A percentile compares a stretch with the other conserved stretches of the same genome.
Evolutionary conservation across 2,888 invertebrate genomes (phyloP).

Genomic region (Lathronympha strigana): DNA sequence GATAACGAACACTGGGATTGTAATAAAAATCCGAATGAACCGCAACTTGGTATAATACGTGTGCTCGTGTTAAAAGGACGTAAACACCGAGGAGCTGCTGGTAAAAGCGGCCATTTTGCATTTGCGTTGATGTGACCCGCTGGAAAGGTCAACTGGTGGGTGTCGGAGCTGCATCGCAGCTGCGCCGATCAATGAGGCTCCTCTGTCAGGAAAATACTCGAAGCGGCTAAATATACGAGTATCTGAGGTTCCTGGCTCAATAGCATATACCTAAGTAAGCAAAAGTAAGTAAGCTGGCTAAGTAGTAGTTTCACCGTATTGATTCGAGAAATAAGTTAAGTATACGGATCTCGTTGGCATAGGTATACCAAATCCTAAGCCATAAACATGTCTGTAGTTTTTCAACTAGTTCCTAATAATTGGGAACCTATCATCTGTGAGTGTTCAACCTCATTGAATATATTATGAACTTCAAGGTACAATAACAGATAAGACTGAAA

Average conservation of each 20-base stretch:
- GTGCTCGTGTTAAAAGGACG: background rate
- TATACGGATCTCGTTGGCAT: too few relatives aligned
- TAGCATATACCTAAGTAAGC: too few relatives aligned
- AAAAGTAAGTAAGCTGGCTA: too few relatives aligned
- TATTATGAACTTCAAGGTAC: too few relatives aligned
- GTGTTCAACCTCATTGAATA: too few relatives aligned
- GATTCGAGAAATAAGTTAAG: too few relatives aligned
- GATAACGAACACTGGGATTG: slow-evolving; percentile 16
- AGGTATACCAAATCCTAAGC: too few relatives aligned
- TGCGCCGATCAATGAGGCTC: slow-evolving; percentile 27
- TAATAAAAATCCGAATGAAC: slow-evolving; percentile 17
- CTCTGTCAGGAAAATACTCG: slow-evolving; percentile 14
- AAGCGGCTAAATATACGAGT: slow-evolving; percentile 20
- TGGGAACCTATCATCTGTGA: too few relatives aligned
- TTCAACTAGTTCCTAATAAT: too few relatives aligned
- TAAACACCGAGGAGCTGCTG: background rate
- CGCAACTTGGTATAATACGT: slow-evolving; percentile 10
- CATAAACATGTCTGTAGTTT: too few relatives aligned
- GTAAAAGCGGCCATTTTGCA: background rate
- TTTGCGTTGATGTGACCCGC: slow-evolving; percentile 4
- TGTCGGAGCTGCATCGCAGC: slow-evolving; percentile 24
- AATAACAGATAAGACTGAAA: too few relatives aligned
- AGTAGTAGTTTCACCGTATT: too few relatives aligned
- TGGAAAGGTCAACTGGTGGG: slow-evolving; percentile 29
- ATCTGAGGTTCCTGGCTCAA: background rate